Percentiles rank a stretch among this genome's conserved stretches.
These are phyloP conservation scores for Drosophila rhopaloa DNA, from an alignment of 1,140 invertebrate genomes.

Conservation along the genomic window DNA sequence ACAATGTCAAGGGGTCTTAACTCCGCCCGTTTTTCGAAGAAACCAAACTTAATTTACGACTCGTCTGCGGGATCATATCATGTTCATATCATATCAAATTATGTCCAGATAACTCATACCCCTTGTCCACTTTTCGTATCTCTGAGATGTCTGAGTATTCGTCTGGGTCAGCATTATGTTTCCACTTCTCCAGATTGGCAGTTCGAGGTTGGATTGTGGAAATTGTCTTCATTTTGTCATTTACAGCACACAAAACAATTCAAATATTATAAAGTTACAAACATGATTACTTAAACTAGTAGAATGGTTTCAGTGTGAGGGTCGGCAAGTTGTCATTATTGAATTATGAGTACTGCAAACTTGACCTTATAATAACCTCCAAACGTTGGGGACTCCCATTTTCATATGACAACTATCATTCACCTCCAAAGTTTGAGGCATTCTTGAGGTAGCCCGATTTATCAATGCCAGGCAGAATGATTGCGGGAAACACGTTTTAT, in stretches of 20 bases:
- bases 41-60: conserved; percentile 57
- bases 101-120: conserved; percentile 31
- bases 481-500: conserved; percentile 67
- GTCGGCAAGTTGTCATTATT: not conserved
- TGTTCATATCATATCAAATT: conserved; percentile 64
- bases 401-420: conserved; percentile 8
- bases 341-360: not conserved
- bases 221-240: conserved; percentile 9
- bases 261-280: not conserved
- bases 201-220: conserved; percentile 10
- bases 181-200: conserved; percentile 17
- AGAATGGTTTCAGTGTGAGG: not conserved
- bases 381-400: conserved; percentile 2
- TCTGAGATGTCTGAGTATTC: conserved; percentile 3
- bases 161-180: conserved; percentile 14
- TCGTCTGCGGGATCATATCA: conserved; percentile 60
- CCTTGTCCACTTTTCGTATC: conserved; percentile 28
- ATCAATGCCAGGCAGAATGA: conserved; percentile 51
- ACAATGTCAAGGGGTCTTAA: conserved; percentile 39
- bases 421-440: not conserved
- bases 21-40: conserved; percentile 27
- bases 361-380: conserved; percentile 10
- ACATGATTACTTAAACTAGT: not conserved
- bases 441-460: conserved; percentile 35
- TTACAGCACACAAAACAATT: no score